Base-by-base conservation (phyloP, 1,140 invertebrate genomes). In the Anoplolepis gracilipes region DNA sequence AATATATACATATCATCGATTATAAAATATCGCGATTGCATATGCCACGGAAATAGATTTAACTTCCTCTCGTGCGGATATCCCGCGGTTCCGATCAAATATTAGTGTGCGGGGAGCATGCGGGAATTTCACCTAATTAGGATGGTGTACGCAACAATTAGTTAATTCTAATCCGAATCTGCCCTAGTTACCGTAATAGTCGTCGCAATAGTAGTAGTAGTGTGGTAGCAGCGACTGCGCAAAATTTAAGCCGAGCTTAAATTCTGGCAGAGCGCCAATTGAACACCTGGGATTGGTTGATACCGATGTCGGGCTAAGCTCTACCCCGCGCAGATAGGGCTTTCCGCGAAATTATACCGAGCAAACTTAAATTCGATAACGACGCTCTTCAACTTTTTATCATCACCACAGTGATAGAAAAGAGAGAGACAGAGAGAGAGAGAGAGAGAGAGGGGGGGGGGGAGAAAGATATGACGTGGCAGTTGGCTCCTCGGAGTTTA, bases 101-200 rank as follows among this genome's bases (percentile, higher is more conserved):
- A 87, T 78, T 85, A 72, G 87, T 46, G 67, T 36, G 79, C 39
- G 67, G 81, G 10, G 53, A 57, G 78, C 67, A 42, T n/a, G 49
- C 59, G 69, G 62, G 39, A 59, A 81, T 77, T 42, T 64, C 65
- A 64, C 62, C 84, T 86, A 88, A 89, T 89, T 89, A 89, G 57
- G 75, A 73, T 70, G 53, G 84, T 75, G 33, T 88, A 90, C 81
- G 88, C 85, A 89, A 87, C 88, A 90, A 90, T 90, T 89, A 90
- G 88, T 89, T 90, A 90, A 90, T 90, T 90, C 89, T 90, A 90
- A 90, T 90, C 89, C 85, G 81, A 84, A 87, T 73, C 86, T 87
- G 89, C 30, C 89, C 89, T 19, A 90, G 82, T 90, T 90, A 64
- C 22, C 82, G 55, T 39, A 49, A 49, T 49, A 49, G 46, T 16